phyloP scores from a whole-genome alignment of 2,113 vertebrate species.

The Sarotherodon lohbergeri region DNA sequence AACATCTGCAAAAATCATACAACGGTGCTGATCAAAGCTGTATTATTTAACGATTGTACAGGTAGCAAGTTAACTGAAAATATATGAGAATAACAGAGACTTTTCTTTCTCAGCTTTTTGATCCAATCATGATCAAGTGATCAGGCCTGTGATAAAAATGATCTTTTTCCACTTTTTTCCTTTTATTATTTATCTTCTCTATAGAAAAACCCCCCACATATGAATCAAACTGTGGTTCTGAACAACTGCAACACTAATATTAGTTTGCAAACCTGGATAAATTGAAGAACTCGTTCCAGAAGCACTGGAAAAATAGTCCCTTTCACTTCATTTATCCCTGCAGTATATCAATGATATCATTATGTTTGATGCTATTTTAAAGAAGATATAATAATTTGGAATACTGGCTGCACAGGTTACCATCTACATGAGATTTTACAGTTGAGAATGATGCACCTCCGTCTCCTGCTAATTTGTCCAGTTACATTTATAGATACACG shows the following conservation, averaged over 20 bases:
- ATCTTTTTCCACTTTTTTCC: not conserved
- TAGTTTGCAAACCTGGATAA: not conserved
- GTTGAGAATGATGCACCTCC: not conserved
- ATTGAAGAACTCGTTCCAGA: constrained; percentile 24
- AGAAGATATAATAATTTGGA: not conserved
- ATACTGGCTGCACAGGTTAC: not conserved
- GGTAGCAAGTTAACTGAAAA: not conserved
- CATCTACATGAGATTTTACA: not conserved
- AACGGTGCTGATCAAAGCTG: not conserved
- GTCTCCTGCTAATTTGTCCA: not conserved
- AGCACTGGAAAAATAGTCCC: constrained; percentile 27
- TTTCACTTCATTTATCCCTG: constrained; percentile 18
- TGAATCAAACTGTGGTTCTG: not conserved
- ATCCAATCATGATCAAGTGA: not conserved
- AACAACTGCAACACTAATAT: not conserved
- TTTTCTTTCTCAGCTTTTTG: not conserved
- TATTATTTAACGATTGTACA: not conserved
- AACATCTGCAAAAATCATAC: not conserved
- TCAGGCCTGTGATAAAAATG: not conserved
- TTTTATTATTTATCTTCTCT: not conserved
- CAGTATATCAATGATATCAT: not conserved
- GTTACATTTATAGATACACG: not conserved
- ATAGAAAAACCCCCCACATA: accelerated
- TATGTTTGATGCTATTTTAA: not conserved
- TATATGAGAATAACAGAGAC: not conserved